Conservation (phyloP, 2,888 invertebrate species). For the Cephus pygmeus region DNA sequence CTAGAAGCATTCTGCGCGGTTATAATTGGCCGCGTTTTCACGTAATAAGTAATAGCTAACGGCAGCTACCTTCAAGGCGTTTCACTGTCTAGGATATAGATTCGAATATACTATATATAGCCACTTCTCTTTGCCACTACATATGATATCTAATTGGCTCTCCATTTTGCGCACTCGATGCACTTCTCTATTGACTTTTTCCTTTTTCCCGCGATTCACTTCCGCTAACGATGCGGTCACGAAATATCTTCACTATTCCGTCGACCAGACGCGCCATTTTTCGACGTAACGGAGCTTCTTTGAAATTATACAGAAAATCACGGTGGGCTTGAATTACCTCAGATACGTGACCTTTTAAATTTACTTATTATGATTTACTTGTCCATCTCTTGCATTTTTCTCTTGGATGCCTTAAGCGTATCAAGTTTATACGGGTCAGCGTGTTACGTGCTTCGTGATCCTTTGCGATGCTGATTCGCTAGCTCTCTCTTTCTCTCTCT, state of each 20-base stretch:
- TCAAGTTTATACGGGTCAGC: not conserved
- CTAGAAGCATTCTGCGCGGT: not conserved
- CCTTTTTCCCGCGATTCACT: not conserved
- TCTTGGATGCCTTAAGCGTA: not conserved
- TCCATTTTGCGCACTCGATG: not conserved
- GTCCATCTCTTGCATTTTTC: not conserved
- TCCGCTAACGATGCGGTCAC: not conserved
- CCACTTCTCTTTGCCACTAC: not conserved
- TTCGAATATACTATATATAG: not conserved
- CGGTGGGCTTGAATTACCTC: no score
- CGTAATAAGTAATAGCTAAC: slow-evolving; percentile 38
- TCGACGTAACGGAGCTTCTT: not conserved
- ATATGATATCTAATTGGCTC: not conserved
- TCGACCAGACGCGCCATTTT: not conserved
- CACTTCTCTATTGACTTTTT: not conserved
- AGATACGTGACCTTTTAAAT: not conserved
- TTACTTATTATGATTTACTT: not conserved
- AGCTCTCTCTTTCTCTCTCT: not conserved
- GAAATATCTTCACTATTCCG: not conserved
- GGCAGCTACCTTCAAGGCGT: slow-evolving; percentile 20
- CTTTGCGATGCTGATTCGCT: no score
- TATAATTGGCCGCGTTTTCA: slow-evolving; percentile 38
- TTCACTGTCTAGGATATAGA: not conserved
- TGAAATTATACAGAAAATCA: not conserved
- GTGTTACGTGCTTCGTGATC: not conserved